Base-by-base conservation (phyloP, 1,140 invertebrate species). In the Ceratitis capitata region DNA sequence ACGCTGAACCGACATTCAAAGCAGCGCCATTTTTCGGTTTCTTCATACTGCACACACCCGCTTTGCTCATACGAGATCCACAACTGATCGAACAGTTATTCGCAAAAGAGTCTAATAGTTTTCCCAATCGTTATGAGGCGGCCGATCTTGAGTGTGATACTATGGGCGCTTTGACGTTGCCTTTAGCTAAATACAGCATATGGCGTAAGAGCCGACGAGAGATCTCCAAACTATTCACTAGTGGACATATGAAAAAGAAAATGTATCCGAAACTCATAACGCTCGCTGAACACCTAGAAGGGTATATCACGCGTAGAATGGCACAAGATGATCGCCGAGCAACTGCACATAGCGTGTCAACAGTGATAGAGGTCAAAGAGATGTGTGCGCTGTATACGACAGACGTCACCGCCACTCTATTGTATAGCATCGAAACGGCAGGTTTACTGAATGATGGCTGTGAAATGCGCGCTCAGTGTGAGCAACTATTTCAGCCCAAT, bases 371-470 rank as follows among this genome's bases (percentile, higher is more conserved):
- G 3, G 86, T 88, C 5, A 87, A 87, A 23, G 88, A 88, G 86
- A 91, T 91, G 89, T 90, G 89, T 61, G 88, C 90, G 42, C 86
- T 90, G 0, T 91, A 88, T 39, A 91, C 90, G n/a, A 94, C 94
- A n/a, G 94, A 95, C 89, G 92, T 94, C 16, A 95, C 95, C 32
- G 93, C 93, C 1, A 92, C 90, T 14, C 92, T 93, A 61, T 94
- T 93, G 49, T 95, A 94, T 86, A 94, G 94, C 85, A 92, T 93
- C 86, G 91, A 94, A 86, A 92, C 93, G 61, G 93, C 93, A 84
- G 92, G 93, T 29, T 86, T 94, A 23, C 92, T 90, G 10, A 86
- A 92, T 74, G 89, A 92, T 45, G 86, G 92, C 12, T 94, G 91
- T 9, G 89, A 89, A 47, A 92, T 92, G 84, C 89, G 88, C 19